Evolutionary conservation across 2,797 vertebrate genomes (phyloP).

Genomic region (Schizothorax lantsangensis): DNA sequence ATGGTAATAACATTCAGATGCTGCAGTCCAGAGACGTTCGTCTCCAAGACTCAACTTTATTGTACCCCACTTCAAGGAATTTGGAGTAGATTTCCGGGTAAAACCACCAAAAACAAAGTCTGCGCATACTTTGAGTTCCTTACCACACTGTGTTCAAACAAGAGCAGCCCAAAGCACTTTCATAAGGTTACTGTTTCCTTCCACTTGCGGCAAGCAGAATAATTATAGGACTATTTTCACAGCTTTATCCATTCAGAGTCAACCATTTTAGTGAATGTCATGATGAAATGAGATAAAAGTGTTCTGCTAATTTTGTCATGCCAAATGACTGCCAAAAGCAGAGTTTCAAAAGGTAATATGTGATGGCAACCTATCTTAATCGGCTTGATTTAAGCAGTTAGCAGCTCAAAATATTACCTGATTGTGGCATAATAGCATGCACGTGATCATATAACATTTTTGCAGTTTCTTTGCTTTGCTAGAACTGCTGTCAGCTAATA

Average conservation of each 20-base stretch:
- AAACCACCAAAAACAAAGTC: constrained; percentile 47
- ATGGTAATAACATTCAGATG: constrained; percentile 30
- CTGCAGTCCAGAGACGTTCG: not conserved
- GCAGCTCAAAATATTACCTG: not conserved
- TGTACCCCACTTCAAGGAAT: constrained; percentile 42
- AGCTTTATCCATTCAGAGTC: constrained; percentile 30
- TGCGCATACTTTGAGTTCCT: constrained; percentile 38
- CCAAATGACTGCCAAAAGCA: constrained; percentile 17
- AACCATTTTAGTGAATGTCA: constrained; percentile 7
- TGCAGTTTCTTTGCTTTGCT: not conserved
- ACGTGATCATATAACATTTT: not conserved
- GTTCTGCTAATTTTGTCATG: constrained; percentile 14
- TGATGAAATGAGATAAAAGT: not conserved
- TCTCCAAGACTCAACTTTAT: constrained; percentile 28
- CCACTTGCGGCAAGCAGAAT: constrained; percentile 1
- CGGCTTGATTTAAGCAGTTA: not conserved
- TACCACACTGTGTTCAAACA: constrained; percentile 40
- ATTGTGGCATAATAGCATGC: not conserved
- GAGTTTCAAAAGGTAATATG: constrained; percentile 1
- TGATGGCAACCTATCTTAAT: not conserved
- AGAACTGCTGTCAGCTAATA: not conserved
- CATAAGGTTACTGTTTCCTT: constrained; percentile 39
- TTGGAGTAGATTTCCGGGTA: constrained; percentile 37
- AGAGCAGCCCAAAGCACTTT: constrained; percentile 27
- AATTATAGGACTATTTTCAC: constrained; percentile 36